A percentile compares a stretch with the other conserved stretches of the same genome.
phyloP scores from a whole-genome alignment of 2,888 invertebrate genomes.

The Panzeria rudis region DNA sequence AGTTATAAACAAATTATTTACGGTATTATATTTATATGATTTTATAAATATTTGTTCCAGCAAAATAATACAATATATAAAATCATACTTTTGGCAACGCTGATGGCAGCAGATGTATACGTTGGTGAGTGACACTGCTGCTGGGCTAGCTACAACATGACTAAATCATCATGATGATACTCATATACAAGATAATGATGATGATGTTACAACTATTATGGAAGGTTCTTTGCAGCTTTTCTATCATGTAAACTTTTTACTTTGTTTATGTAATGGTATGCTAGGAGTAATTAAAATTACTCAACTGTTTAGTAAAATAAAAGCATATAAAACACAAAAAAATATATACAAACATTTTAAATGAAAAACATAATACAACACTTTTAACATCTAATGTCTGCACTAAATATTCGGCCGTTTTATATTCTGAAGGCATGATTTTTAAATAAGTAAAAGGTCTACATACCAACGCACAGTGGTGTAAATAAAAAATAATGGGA shows the following conservation, averaged over 20 bases:
- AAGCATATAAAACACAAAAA: constrained; percentile 20
- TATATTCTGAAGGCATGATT: constrained; percentile 43
- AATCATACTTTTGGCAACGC: background rate
- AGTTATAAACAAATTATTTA: too few relatives aligned
- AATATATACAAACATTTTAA: constrained; percentile 45
- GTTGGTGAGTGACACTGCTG: background rate
- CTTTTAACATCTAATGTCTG: constrained; percentile 65
- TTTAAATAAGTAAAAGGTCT: constrained; percentile 14
- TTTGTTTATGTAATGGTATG: constrained; percentile 64
- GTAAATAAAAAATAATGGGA: too few relatives aligned
- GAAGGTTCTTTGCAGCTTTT: constrained; percentile 56
- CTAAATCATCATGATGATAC: constrained; percentile 32
- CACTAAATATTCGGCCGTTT: constrained; percentile 40
- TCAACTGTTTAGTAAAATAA: constrained; percentile 67
- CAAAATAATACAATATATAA: background rate
- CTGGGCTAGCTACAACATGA: constrained; percentile 15
- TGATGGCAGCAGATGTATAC: background rate
- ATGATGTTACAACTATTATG: constrained; percentile 23
- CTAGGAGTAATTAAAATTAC: constrained; percentile 72
- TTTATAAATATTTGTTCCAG: too few relatives aligned
- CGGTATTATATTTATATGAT: too few relatives aligned
- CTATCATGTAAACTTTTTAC: constrained; percentile 59
- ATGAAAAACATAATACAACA: constrained; percentile 49
- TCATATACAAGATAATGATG: constrained; percentile 27
- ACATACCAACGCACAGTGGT: too few relatives aligned